Percentiles rank a stretch among this genome's conserved stretches.
Conservation (phyloP, 2,113 vertebrate genomes). For the Pluvialis apricaria region DNA sequence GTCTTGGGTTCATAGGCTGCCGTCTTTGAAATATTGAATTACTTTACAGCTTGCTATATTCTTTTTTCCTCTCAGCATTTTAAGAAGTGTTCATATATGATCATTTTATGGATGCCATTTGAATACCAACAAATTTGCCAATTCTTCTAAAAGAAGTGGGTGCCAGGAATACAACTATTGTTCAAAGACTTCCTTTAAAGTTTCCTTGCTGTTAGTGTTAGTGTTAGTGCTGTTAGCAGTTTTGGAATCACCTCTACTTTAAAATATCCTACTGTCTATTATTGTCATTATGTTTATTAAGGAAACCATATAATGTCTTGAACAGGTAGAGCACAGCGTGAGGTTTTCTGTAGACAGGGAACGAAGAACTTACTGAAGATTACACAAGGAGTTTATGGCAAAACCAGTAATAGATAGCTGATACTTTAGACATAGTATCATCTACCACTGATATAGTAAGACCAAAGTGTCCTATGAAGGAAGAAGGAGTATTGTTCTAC, state of each 20-base stretch:
- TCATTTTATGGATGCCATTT: not conserved
- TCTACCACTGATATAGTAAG: not conserved
- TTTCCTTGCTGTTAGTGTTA: not conserved
- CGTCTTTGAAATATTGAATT: slow-evolving; percentile 35
- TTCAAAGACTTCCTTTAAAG: not conserved
- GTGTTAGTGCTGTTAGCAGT: too few relatives aligned
- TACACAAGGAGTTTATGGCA: not conserved
- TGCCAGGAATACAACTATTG: not conserved
- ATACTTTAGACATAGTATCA: not conserved
- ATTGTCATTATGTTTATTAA: not conserved
- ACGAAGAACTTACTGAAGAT: not conserved
- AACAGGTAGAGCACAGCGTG: not conserved
- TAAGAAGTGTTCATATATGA: not conserved
- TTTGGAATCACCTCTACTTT: not conserved
- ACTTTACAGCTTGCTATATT: not conserved
- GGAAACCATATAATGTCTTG: not conserved
- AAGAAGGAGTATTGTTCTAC: not conserved
- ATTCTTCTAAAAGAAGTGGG: not conserved
- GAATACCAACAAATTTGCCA: not conserved
- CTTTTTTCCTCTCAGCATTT: not conserved
- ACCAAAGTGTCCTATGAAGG: not conserved
- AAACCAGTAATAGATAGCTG: not conserved
- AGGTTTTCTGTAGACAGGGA: not conserved
- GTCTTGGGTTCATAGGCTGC: slow-evolving; percentile 27
- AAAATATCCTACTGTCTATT: not conserved